These are phyloP conservation scores for Drosophila baimaii DNA, from an alignment of 1,140 invertebrate genomes.

Conservation along the genomic window DNA sequence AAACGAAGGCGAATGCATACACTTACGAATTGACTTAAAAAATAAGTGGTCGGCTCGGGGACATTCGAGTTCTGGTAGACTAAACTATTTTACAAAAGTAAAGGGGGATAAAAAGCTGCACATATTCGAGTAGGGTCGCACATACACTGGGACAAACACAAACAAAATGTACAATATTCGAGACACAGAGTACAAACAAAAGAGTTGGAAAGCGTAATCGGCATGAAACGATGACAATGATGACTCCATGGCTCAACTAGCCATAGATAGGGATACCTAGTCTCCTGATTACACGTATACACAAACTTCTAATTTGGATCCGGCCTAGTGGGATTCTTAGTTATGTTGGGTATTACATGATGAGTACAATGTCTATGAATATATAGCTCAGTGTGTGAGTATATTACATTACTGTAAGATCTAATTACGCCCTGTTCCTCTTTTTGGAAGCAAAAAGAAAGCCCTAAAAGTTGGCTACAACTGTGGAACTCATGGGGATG, in stretches of 20 bases:
- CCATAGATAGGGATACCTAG: slow-evolving; percentile 13
- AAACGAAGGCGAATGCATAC: slow-evolving; percentile 5
- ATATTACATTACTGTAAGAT: slow-evolving; percentile 33
- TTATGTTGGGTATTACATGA: slow-evolving; percentile 51
- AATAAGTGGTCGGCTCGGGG: slow-evolving; percentile 19
- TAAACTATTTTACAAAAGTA: slow-evolving; percentile 75
- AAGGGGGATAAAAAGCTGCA: slow-evolving; percentile 31
- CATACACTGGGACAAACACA: slow-evolving; percentile 49
- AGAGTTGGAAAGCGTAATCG: slow-evolving; percentile 55
- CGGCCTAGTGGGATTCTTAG: slow-evolving; percentile 21
- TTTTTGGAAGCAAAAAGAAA: slow-evolving; percentile 37
- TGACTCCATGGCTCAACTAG: slow-evolving; percentile 14
- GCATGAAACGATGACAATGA: slow-evolving; percentile 32
- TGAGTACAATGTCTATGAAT: slow-evolving; percentile 47
- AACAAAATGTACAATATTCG: slow-evolving; percentile 43
- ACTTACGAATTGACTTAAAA: slow-evolving; percentile 53
- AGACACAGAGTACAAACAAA: slow-evolving; percentile 22
- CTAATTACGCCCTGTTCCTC: slow-evolving; percentile 39
- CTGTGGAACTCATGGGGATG: slow-evolving; percentile 38
- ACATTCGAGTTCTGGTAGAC: slow-evolving; percentile 22
- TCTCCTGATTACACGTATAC: slow-evolving; percentile 25
- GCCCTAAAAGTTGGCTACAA: slow-evolving; percentile 50
- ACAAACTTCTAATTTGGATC: slow-evolving; percentile 41
- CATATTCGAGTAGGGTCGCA: slow-evolving; percentile 54
- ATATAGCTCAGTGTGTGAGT: slow-evolving; percentile 34